Conservation (phyloP, 2,888 invertebrate genomes). For the Acleris emargana region DNA sequence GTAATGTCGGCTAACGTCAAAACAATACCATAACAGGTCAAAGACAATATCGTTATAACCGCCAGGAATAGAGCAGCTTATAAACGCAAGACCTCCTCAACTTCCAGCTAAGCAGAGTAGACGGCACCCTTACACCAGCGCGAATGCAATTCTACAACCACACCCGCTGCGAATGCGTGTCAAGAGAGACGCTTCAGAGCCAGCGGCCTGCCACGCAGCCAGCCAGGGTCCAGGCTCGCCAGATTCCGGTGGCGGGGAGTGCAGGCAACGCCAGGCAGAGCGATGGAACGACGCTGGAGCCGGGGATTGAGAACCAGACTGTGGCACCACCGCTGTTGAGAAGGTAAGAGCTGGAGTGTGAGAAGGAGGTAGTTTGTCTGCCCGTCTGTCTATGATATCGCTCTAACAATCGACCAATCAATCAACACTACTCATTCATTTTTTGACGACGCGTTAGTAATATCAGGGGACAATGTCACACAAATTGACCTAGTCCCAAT, state of each 20-base stretch:
- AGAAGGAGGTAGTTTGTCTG: too few species aligned
- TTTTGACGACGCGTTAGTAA: too few species aligned
- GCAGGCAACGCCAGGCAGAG: slow-evolving; percentile 49
- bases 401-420: too few species aligned
- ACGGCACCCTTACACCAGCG: slow-evolving; percentile 57
- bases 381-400: too few species aligned
- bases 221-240: not conserved
- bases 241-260: slow-evolving; percentile 2
- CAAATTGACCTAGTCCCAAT: too few species aligned
- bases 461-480: too few species aligned
- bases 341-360: too few species aligned
- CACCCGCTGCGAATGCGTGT: slow-evolving; percentile 71
- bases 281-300: slow-evolving; percentile 64
- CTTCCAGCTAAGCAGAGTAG: slow-evolving; percentile 68
- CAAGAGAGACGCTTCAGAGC: slow-evolving; percentile 56
- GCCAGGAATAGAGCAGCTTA: too few species aligned
- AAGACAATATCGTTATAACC: too few species aligned
- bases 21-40: too few species aligned
- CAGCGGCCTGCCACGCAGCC: not conserved
- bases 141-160: slow-evolving; percentile 75
- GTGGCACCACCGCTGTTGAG: slow-evolving; percentile 67
- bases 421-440: too few species aligned
- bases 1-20: too few species aligned
- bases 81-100: not conserved
- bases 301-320: slow-evolving; percentile 59